These are phyloP conservation scores for Lochmaea crataegi DNA, from an alignment of 2,888 invertebrate species.

Conservation along the genomic window DNA sequence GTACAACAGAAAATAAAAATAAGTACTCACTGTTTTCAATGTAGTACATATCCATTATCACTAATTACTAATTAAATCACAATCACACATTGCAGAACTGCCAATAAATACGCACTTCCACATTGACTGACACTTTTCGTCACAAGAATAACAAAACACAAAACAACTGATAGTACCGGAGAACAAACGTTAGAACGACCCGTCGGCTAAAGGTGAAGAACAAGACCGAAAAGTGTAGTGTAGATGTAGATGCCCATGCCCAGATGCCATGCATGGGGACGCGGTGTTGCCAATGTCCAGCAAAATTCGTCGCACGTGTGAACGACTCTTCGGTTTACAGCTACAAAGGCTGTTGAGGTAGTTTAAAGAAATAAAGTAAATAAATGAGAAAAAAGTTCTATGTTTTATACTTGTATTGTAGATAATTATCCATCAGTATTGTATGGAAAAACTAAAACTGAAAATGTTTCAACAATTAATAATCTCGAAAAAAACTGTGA, in stretches of 20 bases:
- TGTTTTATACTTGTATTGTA: too few relatives aligned
- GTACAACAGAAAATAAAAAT: conserved; percentile 25
- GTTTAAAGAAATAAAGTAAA: neutral
- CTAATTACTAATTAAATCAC: conserved; percentile 35
- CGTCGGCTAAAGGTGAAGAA: conserved; percentile 26
- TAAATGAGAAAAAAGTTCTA: neutral
- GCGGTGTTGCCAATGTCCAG: conserved; percentile 18
- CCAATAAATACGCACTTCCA: conserved; percentile 25
- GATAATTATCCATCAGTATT: too few relatives aligned
- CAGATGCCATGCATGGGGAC: conserved; percentile 32
- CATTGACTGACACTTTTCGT: conserved; percentile 28
- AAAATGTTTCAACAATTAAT: too few relatives aligned
- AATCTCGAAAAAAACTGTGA: too few relatives aligned
- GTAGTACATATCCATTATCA: conserved; percentile 43
- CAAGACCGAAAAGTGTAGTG: conserved; percentile 35
- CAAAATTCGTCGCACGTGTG: conserved; percentile 1
- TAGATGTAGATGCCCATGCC: conserved; percentile 23
- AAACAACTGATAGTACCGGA: conserved; percentile 23
- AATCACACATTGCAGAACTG: conserved; percentile 20
- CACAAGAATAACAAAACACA: conserved; percentile 31
- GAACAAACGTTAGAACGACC: conserved; percentile 24
- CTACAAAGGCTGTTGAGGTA: neutral
- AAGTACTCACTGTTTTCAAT: conserved; percentile 42
- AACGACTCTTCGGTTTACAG: neutral
- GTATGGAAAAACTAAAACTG: too few relatives aligned